Evolutionary conservation across 2,888 invertebrate genomes (phyloP).

Genomic region (Tenthredo mesomela): DNA sequence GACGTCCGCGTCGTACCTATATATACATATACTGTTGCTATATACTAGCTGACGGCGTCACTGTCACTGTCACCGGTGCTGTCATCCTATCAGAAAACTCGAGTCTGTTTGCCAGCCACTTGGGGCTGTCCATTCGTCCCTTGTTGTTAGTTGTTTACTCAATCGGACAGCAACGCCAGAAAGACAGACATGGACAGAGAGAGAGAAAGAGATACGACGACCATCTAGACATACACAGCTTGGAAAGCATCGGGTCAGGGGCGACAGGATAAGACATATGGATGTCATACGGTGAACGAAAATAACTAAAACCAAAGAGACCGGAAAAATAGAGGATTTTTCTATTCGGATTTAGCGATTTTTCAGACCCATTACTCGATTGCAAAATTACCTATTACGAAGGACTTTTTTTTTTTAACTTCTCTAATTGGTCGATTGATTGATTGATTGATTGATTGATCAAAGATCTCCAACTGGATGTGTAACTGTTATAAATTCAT

Average conservation of each 20-base stretch:
- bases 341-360: no score
- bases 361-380: no score
- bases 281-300: neutral
- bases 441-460: neutral
- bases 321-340: no score
- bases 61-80: slow-evolving; percentile 24
- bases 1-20: neutral
- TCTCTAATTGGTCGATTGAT: no score
- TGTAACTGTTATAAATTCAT: no score
- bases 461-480: neutral
- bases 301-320: no score
- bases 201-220: slow-evolving; percentile 45
- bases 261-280: neutral
- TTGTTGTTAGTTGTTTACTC: slow-evolving; percentile 54
- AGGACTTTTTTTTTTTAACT: no score
- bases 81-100: slow-evolving; percentile 53
- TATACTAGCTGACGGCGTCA: neutral
- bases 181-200: slow-evolving; percentile 36
- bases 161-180: slow-evolving; percentile 60
- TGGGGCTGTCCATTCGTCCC: slow-evolving; percentile 61
- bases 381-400: no score
- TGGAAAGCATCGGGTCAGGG: slow-evolving; percentile 34
- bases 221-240: slow-evolving; percentile 17
- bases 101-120: slow-evolving; percentile 66
- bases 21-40: neutral